phyloP scores from a whole-genome alignment of 2,797 vertebrate species.

The Eptatretus atami region DNA sequence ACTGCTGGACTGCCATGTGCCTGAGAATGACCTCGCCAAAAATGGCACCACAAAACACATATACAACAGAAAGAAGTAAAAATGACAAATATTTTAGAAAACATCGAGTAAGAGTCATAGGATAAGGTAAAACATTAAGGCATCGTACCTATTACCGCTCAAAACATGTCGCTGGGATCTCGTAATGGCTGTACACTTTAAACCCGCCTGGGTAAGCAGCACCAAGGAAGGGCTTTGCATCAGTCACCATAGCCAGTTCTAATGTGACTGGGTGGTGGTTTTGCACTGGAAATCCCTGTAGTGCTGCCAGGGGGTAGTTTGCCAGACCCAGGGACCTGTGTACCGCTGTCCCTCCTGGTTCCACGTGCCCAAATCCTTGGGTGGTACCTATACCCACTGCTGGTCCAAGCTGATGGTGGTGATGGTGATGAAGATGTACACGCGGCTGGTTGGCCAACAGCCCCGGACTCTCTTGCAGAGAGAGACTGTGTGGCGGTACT shows the following conservation, averaged over 20 bases:
- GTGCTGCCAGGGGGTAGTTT: conserved; percentile 7
- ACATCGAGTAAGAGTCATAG: no score
- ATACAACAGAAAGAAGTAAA: no score
- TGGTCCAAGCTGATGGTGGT: not conserved
- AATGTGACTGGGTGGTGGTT: conserved; percentile 23
- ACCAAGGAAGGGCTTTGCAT: conserved; percentile 29
- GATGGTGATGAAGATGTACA: not conserved
- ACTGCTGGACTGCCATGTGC: no score
- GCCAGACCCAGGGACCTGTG: not conserved
- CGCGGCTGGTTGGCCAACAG: not conserved
- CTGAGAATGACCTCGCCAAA: no score
- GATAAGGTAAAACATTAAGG: no score
- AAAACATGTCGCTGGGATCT: not conserved
- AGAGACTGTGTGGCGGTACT: not conserved
- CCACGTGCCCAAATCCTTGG: not conserved
- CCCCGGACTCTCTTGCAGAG: not conserved
- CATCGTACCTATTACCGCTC: not conserved
- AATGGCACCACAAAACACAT: no score
- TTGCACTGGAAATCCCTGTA: conserved; percentile 17
- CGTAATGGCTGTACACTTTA: conserved; percentile 1
- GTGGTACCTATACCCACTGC: no score
- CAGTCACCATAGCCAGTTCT: conserved; percentile 26
- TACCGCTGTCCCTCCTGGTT: not conserved
- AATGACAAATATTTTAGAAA: no score
- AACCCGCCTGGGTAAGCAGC: conserved; percentile 24